Conservation (phyloP, 2,797 vertebrate species). For the Paguma larvata region DNA sequence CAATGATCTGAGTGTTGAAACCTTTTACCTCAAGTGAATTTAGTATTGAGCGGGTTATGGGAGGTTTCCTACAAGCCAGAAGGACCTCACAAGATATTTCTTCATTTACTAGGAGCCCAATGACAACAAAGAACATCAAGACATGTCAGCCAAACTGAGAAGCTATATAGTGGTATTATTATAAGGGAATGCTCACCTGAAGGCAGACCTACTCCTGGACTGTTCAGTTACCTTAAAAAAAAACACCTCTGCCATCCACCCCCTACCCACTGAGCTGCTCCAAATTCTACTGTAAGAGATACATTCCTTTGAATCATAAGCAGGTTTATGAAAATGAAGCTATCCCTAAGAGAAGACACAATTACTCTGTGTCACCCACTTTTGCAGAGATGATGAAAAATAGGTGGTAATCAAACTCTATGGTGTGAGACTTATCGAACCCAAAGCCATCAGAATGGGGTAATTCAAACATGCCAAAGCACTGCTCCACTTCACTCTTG, state of each 20-base stretch:
- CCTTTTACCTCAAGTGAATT: constrained; percentile 23
- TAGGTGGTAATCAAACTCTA: neutral
- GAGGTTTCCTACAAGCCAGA: constrained; percentile 45
- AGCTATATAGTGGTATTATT: neutral
- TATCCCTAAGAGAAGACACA: neutral
- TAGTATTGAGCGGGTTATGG: neutral
- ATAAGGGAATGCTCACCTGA: constrained; percentile 6
- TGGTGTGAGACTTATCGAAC: neutral
- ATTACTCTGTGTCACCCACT: neutral
- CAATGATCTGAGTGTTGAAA: constrained; percentile 4
- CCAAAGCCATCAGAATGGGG: neutral
- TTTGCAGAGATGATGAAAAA: constrained; percentile 39
- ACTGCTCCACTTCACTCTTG: neutral
- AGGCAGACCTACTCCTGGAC: neutral
- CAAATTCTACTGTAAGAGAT: neutral
- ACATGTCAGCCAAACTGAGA: neutral
- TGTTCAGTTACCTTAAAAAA: neutral
- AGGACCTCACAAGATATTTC: neutral
- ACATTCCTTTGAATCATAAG: neutral
- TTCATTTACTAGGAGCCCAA: neutral
- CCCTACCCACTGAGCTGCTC: neutral
- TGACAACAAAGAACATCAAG: constrained; percentile 46
- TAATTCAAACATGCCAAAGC: constrained; percentile 34
- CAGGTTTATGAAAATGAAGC: constrained; percentile 43
- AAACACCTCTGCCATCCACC: constrained; percentile 11